Evolutionary conservation across 2,797 vertebrate species (phyloP).

Genomic region (Bufotes viridis): DNA sequence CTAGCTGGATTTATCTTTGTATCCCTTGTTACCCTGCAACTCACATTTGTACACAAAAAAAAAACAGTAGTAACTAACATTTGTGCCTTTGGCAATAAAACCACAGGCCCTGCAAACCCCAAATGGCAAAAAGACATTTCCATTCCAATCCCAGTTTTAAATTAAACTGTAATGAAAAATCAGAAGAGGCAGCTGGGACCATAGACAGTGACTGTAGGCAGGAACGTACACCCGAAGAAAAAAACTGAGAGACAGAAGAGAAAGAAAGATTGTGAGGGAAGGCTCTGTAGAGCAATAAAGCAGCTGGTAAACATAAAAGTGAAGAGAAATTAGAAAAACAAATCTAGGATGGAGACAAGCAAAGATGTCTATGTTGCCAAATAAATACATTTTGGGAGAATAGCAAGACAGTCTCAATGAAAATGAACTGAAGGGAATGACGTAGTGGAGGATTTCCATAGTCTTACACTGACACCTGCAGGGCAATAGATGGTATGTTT

Average conservation of each 20-base stretch:
- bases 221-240: conserved; percentile 69
- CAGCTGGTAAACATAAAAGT: conserved; percentile 82
- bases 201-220: conserved; percentile 80
- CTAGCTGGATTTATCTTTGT: conserved; percentile 63
- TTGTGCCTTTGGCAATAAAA: conserved; percentile 85
- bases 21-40: conserved; percentile 48
- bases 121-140: conserved; percentile 84
- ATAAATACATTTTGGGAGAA: conserved; percentile 49
- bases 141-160: conserved; percentile 86
- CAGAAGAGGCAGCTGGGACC: conserved; percentile 85
- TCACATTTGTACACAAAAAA: conserved; percentile 71
- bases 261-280: conserved; percentile 73
- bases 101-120: conserved; percentile 78
- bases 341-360: conserved; percentile 74
- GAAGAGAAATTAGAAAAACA: conserved; percentile 83
- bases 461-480: conserved; percentile 74
- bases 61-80: conserved; percentile 83
- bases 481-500: conserved; percentile 46
- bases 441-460: conserved; percentile 40
- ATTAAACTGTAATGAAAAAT: conserved; percentile 89
- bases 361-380: conserved; percentile 66
- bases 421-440: conserved; percentile 61
- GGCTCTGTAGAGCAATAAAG: conserved; percentile 78
- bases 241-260: conserved; percentile 64
- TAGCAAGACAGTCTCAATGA: conserved; percentile 70